Evolutionary conservation across 2,888 invertebrate genomes (phyloP), one percentile per base, ranked within the genome.

Genomic region (Drosophila trichaetosa): DNA sequence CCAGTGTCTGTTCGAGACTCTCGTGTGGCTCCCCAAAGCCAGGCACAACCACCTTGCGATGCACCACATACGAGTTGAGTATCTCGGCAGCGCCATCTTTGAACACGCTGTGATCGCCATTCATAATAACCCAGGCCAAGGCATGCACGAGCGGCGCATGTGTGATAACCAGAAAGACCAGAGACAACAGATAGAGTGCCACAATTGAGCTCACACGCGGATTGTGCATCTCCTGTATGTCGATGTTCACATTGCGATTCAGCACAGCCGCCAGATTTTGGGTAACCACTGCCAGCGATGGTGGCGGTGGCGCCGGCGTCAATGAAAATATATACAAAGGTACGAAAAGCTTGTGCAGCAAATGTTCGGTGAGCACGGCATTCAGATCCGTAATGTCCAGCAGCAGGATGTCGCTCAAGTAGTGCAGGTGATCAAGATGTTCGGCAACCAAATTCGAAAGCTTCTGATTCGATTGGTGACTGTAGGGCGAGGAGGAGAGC

Each of bases 371-470:
- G 64, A 99, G 94, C 54, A 99, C 98, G 87, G 97, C 97, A 93
- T 99, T 99, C 63, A 99, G 94, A 90, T 98, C 97, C 60, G 97
- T 96, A 84, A 99, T 98, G 92, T 98, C 96, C 67, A 99, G 94
- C 90, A 97, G 96, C 27, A 99, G 95, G 85, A 99, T 99, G 92
- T 99, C 99, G 92, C 99, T 99, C 66, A 99, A 94, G 93, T 99
- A 99, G 93, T 99, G 99, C 18, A 99, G 94, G 92, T 99, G 98
- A 93, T 99, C 99, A 79, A 99, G 94, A 93, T 99, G 99, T 93
- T 99, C 99, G 0, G 99, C 99, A 2, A 99, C 98, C 76, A 99
- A 94, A 93, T 99, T 99, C 16, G 98, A 96, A 57, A 99, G 94
- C 88, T 97, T 96, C 88, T 97, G 97, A 91, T 98, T 96, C 27